phyloP scores from a whole-genome alignment of 2,888 invertebrate species.

The Drepana falcataria region DNA sequence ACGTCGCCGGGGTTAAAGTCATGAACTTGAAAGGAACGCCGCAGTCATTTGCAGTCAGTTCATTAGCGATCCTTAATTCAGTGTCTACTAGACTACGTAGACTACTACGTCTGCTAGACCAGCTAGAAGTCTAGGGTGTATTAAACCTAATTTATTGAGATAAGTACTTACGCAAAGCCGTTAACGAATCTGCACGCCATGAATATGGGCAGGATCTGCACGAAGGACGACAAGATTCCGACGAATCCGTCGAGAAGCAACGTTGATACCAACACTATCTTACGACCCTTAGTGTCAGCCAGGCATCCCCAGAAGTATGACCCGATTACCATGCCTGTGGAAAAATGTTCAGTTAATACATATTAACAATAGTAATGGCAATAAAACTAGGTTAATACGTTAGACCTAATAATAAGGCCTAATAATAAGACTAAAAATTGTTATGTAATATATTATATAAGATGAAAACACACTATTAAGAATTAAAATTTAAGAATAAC shows the following conservation, averaged over 20 bases:
- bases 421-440: no score
- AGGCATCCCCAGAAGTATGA: slow-evolving; percentile 92
- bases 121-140: no score
- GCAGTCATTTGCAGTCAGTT: neutral
- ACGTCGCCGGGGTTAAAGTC: slow-evolving; percentile 5
- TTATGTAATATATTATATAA: no score
- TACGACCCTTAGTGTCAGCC: slow-evolving; percentile 90
- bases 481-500: no score
- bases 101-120: no score
- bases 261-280: slow-evolving; percentile 84
- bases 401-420: no score
- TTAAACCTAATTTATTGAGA: neutral
- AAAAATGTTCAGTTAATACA: neutral
- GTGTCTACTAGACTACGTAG: no score
- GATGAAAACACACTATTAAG: no score
- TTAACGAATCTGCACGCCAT: slow-evolving; percentile 86
- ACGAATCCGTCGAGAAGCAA: slow-evolving; percentile 85
- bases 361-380: neutral
- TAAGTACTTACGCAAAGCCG: slow-evolving; percentile 85
- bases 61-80: no score
- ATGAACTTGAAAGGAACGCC: neutral
- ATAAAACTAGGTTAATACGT: no score
- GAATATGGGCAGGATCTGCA: slow-evolving; percentile 85
- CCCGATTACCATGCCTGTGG: slow-evolving; percentile 87
- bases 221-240: slow-evolving; percentile 85